Conservation (phyloP, 2,888 invertebrate species). For the Chrysodeixis includens region DNA sequence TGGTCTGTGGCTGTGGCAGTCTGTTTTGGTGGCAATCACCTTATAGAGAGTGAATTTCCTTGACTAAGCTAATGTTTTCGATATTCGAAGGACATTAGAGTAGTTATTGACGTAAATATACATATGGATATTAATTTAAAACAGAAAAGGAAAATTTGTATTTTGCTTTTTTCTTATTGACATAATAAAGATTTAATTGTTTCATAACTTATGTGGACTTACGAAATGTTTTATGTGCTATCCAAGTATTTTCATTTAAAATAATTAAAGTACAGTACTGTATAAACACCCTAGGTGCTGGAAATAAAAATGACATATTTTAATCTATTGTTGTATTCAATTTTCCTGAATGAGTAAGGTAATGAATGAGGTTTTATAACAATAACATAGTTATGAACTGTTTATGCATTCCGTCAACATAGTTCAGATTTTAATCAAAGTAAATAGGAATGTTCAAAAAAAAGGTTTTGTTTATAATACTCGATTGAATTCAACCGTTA, state of each 20-base stretch:
- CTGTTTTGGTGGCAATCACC: neutral
- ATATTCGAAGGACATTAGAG: neutral
- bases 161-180: too few species aligned
- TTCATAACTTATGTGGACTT: too few species aligned
- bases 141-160: neutral
- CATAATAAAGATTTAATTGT: too few species aligned
- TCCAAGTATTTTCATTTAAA: too few species aligned
- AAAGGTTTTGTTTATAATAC: too few species aligned
- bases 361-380: neutral
- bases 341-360: neutral
- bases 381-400: neutral
- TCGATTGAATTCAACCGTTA: neutral
- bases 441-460: too few species aligned
- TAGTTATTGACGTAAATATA: neutral
- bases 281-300: too few species aligned
- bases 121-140: neutral
- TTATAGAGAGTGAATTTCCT: neutral
- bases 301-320: neutral
- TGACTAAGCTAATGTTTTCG: neutral
- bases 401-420: constrained; percentile 24
- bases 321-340: neutral
- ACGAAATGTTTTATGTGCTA: too few species aligned
- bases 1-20: neutral
- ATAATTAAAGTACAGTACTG: too few species aligned
- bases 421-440: neutral